These are phyloP conservation scores for Phengaris alcon DNA, from an alignment of 2,888 invertebrate genomes.

Conservation along the genomic window DNA sequence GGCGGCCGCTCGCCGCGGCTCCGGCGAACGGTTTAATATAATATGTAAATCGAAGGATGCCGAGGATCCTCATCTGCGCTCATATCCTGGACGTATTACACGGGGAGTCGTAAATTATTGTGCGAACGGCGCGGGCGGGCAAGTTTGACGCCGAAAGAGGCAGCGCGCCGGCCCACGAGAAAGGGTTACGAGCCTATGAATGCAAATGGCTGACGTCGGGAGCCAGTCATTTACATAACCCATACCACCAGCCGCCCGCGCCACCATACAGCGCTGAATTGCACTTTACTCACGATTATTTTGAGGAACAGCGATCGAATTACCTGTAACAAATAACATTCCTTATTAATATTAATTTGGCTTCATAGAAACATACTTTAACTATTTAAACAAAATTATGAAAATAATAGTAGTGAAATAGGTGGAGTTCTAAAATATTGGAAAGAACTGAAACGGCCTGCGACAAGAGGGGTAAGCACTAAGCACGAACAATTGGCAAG, in stretches of 20 bases:
- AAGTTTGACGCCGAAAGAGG: conserved; percentile 56
- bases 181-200: conserved; percentile 79
- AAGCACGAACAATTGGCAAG: too few species aligned
- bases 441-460: too few species aligned
- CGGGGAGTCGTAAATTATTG: conserved; percentile 75
- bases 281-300: conserved; percentile 49
- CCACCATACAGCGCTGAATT: conserved; percentile 37
- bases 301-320: conserved; percentile 52
- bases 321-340: conserved; percentile 44
- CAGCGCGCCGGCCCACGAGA: conserved; percentile 33
- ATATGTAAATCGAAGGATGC: conserved; percentile 77
- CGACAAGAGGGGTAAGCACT: too few species aligned
- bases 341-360: background rate
- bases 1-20: conserved; percentile 67
- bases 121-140: conserved; percentile 61
- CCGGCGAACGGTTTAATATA: conserved; percentile 74
- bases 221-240: conserved; percentile 73
- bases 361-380: background rate
- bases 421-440: too few species aligned
- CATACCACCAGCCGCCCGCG: conserved; percentile 52
- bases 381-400: too few species aligned
- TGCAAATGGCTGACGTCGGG: conserved; percentile 75
- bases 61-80: conserved; percentile 63
- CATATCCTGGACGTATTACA: conserved; percentile 75
- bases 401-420: too few species aligned